Evolutionary conservation across 2,797 vertebrate species (phyloP).

Genomic region (Triplophysa bombifrons): DNA sequence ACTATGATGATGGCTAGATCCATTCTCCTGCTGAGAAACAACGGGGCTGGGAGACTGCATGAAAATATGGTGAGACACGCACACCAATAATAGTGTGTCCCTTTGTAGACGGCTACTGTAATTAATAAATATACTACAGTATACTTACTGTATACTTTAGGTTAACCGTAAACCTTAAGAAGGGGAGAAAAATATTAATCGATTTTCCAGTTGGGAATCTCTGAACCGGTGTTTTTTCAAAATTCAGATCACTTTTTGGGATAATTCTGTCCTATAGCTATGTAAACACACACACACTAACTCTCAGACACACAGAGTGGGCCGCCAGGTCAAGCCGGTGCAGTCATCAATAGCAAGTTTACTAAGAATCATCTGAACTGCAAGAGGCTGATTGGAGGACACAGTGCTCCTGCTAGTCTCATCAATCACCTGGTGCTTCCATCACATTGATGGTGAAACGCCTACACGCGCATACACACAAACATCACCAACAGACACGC

Average conservation of each 20-base stretch:
- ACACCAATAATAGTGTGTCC: neutral
- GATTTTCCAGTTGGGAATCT: neutral
- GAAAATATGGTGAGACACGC: conserved; percentile 50
- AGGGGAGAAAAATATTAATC: neutral
- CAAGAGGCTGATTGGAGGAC: conserved; percentile 38
- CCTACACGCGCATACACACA: conserved; percentile 14
- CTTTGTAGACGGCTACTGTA: neutral
- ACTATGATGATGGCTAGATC: neutral
- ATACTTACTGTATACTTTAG: neutral
- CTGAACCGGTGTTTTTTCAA: neutral
- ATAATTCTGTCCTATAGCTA: conserved; percentile 23
- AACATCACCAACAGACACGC: conserved; percentile 20
- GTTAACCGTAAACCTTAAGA: neutral
- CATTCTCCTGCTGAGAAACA: neutral
- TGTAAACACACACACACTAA: conserved; percentile 17
- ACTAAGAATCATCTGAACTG: conserved; percentile 52
- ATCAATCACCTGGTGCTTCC: conserved; percentile 63
- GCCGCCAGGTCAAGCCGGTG: conserved; percentile 26
- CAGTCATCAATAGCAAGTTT: conserved; percentile 52
- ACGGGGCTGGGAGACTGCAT: conserved; percentile 60
- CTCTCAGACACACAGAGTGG: conserved; percentile 33
- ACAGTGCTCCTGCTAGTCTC: conserved; percentile 67
- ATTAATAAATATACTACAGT: too few relatives aligned
- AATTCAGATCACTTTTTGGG: neutral
- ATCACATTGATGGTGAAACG: conserved; percentile 56